A percentile compares a stretch with the other conserved stretches of the same genome.
Evolutionary conservation across 2,113 vertebrate genomes (phyloP).

Genomic region (Nothoprocta perdicaria): DNA sequence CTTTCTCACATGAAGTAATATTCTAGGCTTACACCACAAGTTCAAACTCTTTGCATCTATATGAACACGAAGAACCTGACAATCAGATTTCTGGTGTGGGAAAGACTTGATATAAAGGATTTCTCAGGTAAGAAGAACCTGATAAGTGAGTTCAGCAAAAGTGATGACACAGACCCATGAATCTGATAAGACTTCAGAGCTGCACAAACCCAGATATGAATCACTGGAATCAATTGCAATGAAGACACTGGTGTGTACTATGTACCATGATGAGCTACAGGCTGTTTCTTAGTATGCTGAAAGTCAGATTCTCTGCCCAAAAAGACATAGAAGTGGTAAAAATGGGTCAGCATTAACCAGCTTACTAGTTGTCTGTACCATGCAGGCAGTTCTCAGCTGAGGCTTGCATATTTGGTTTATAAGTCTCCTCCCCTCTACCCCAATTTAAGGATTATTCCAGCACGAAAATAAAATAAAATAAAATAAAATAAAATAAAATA

Average conservation of each 20-base stretch:
- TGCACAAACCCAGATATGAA: background rate
- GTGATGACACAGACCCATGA: background rate
- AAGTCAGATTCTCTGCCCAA: background rate
- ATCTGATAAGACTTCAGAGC: background rate
- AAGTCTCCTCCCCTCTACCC: background rate
- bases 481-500: too few species aligned
- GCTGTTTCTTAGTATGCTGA: background rate
- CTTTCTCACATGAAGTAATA: background rate
- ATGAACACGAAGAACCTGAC: background rate
- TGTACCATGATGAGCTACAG: background rate
- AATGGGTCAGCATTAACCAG: background rate
- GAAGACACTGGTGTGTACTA: background rate
- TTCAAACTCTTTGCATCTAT: background rate
- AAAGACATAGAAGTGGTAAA: background rate
- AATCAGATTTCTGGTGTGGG: background rate
- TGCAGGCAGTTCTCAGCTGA: background rate
- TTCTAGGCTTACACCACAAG: background rate
- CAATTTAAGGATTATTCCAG: background rate
- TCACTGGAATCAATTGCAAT: background rate
- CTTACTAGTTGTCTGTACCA: background rate
- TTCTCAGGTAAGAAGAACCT: background rate
- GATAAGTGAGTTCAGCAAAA: background rate
- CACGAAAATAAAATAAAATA: conserved; percentile 5
- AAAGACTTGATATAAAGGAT: background rate
- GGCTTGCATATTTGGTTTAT: background rate